phyloP scores from a whole-genome alignment of 2,113 vertebrate genomes.

The Anguilla rostrata region DNA sequence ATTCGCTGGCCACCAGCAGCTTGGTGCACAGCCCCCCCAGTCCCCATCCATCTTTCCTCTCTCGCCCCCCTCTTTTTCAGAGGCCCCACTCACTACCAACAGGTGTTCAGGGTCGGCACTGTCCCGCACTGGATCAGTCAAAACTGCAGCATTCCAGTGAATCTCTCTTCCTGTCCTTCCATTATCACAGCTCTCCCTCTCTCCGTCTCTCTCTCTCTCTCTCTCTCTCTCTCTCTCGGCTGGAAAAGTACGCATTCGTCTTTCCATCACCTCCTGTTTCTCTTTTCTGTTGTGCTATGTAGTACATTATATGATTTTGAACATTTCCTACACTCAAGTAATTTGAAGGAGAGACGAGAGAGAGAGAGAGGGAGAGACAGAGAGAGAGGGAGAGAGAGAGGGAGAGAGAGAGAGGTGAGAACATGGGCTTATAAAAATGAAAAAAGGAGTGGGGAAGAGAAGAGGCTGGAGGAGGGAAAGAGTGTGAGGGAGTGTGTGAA shows the following conservation, averaged over 20 bases:
- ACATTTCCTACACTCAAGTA: neutral
- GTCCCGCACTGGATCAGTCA: constrained; percentile 18
- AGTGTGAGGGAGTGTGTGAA: neutral
- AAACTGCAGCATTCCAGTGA: neutral
- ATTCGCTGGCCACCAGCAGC: constrained; percentile 59
- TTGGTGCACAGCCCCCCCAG: neutral
- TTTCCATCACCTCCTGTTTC: constrained; percentile 1
- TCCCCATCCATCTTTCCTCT: constrained; percentile 28
- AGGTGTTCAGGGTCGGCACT: constrained; percentile 20
- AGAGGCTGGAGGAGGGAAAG: neutral
- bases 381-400: neutral
- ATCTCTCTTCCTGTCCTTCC: neutral
- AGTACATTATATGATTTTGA: constrained; percentile 28
- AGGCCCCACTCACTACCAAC: constrained; percentile 28
- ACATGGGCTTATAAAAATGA: neutral
- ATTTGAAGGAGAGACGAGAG: constrained; percentile 18
- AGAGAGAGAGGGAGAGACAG: constrained; percentile 3
- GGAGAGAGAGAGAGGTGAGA: neutral
- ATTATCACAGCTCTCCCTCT: neutral
- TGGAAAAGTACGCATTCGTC: neutral
- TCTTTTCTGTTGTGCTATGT: constrained; percentile 38
- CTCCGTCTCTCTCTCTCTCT: constrained; percentile 9
- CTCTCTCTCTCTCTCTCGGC: constrained; percentile 3
- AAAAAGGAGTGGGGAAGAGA: neutral
- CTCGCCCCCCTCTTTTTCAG: constrained; percentile 1